Percentiles rank a stretch among this genome's conserved stretches.
These are phyloP conservation scores for Flexamia atlantica DNA, from an alignment of 2,888 invertebrate genomes.

Conservation along the genomic window DNA sequence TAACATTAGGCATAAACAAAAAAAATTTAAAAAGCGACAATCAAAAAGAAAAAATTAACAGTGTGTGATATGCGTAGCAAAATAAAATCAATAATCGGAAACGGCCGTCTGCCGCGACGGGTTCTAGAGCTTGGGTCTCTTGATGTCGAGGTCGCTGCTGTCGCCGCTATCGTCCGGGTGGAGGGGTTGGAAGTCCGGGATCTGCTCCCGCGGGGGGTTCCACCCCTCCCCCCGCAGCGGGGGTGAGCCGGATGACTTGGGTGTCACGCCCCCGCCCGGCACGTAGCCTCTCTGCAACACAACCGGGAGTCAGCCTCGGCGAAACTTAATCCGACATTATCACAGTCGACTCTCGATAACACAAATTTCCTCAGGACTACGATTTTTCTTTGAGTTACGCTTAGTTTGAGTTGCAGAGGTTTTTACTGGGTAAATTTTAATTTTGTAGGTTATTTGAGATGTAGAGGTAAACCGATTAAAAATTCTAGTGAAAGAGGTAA, in stretches of 20 bases:
- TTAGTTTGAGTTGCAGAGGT: too few relatives aligned
- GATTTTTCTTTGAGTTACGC: too few relatives aligned
- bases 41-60: conserved; percentile 2
- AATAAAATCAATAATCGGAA: conserved; percentile 36
- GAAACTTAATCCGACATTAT: too few relatives aligned
- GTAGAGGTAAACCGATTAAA: too few relatives aligned
- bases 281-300: conserved; percentile 67
- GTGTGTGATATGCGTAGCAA: conserved; percentile 49
- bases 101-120: conserved; percentile 37
- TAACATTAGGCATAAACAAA: conserved; percentile 29
- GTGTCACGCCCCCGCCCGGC: conserved; percentile 66
- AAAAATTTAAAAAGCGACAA: conserved; percentile 38
- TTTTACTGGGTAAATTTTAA: too few relatives aligned
- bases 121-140: conserved; percentile 70
- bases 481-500: too few relatives aligned
- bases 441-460: too few relatives aligned
- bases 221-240: conserved; percentile 74
- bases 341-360: too few relatives aligned
- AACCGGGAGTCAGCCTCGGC: neutral
- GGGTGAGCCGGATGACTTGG: conserved; percentile 73
- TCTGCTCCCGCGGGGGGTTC: conserved; percentile 76
- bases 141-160: conserved; percentile 71
- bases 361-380: too few relatives aligned
- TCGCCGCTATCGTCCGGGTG: conserved; percentile 71
- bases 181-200: conserved; percentile 75